A percentile compares a stretch with the other conserved stretches of the same genome.
Evolutionary conservation across 2,797 vertebrate species (phyloP).

Genomic region (Sciurus carolinensis): DNA sequence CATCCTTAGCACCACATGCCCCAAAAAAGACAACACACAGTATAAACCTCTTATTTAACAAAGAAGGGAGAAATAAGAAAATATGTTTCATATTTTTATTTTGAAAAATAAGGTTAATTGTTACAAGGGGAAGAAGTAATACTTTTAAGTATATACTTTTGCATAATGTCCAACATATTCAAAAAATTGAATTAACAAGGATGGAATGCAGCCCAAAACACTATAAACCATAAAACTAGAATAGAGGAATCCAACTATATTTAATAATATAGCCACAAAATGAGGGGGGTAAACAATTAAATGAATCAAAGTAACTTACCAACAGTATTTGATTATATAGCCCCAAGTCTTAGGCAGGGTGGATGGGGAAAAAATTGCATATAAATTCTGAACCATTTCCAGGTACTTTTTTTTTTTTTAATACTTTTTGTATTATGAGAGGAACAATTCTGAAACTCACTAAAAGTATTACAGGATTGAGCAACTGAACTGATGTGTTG

Average conservation of each 20-base stretch:
- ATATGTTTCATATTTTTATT: neutral
- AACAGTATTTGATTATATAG: neutral
- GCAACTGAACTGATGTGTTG: neutral
- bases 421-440: neutral
- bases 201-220: neutral
- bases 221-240: neutral
- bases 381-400: conserved; percentile 42
- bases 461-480: neutral
- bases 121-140: neutral
- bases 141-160: no score
- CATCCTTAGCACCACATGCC: no score
- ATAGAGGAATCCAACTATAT: neutral
- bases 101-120: conserved; percentile 4
- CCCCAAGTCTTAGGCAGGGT: neutral
- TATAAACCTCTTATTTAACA: neutral
- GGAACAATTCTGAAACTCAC: neutral
- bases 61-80: neutral
- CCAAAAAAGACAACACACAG: no score
- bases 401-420: neutral
- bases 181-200: neutral
- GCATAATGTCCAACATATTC: no score
- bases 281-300: neutral
- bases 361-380: neutral
- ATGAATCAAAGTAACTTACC: neutral
- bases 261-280: no score